Evolutionary conservation across 2,797 vertebrate species (phyloP).

Genomic region (Periparus ater): DNA sequence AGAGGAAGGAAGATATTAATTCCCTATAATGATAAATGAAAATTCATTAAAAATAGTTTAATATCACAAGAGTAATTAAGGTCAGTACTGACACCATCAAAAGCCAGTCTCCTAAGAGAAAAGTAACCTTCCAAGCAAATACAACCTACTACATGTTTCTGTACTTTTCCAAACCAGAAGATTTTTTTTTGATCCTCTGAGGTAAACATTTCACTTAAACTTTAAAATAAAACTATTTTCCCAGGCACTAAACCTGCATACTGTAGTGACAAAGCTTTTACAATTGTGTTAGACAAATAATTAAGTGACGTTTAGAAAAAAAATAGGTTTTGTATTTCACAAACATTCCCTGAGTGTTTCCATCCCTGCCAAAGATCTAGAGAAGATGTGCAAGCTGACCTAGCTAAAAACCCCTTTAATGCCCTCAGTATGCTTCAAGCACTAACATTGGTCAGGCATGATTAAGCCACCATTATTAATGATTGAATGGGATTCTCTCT

Average conservation of each 20-base stretch:
- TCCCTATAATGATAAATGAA: background rate
- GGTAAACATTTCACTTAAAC: constrained; percentile 20
- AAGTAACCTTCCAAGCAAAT: background rate
- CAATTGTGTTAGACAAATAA: constrained; percentile 25
- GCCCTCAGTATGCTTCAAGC: background rate
- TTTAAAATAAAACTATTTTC: constrained; percentile 1
- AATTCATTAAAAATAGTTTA: background rate
- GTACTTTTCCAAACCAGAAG: background rate
- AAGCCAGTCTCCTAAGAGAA: background rate
- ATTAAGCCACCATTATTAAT: background rate
- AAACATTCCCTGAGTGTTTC: background rate
- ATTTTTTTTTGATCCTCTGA: background rate
- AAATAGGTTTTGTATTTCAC: background rate
- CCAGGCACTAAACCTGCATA: background rate
- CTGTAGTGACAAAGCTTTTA: background rate
- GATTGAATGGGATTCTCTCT: background rate
- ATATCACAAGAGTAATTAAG: background rate
- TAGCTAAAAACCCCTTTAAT: background rate
- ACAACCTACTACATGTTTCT: background rate
- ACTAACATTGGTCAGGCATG: background rate
- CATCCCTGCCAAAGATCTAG: background rate
- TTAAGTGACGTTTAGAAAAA: background rate
- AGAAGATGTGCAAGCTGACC: background rate
- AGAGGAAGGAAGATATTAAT: background rate
- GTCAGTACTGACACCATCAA: background rate